These are phyloP conservation scores for Drosophila mimica DNA, from an alignment of 2,888 invertebrate genomes.

Conservation along the genomic window DNA sequence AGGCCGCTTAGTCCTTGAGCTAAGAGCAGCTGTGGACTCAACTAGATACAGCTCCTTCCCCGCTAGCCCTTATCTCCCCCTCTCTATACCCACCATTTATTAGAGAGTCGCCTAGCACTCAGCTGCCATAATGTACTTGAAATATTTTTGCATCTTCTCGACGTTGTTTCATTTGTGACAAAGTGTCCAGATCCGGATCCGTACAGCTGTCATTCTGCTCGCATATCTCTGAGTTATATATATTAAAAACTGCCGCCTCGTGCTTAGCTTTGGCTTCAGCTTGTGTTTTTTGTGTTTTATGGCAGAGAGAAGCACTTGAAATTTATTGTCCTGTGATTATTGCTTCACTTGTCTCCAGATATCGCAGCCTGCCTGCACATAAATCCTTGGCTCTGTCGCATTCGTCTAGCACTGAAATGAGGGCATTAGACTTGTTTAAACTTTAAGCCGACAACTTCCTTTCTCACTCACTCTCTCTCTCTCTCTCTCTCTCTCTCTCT, in stretches of 20 bases:
- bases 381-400: constrained; percentile 40
- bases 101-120: constrained; percentile 3
- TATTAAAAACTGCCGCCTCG: constrained; percentile 72
- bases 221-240: constrained; percentile 65
- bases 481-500: not conserved
- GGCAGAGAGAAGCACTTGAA: constrained; percentile 48
- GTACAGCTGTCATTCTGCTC: constrained; percentile 60
- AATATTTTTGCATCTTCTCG: constrained; percentile 67
- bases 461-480: not conserved
- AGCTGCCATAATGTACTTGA: constrained; percentile 59
- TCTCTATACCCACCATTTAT: not conserved
- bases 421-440: constrained; percentile 40
- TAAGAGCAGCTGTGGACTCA: constrained; percentile 43
- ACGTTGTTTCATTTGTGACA: constrained; percentile 70
- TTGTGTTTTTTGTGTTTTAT: not conserved
- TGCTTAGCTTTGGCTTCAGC: constrained; percentile 6
- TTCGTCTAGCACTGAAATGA: constrained; percentile 1
- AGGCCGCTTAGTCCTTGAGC: constrained; percentile 64
- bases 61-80: not conserved
- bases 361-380: constrained; percentile 52
- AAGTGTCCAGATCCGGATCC: constrained; percentile 68
- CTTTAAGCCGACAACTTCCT: constrained; percentile 62
- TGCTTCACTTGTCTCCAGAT: constrained; percentile 75
- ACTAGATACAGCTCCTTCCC: not conserved
- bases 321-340: constrained; percentile 75